A percentile compares a stretch with the other conserved stretches of the same genome.
These are phyloP conservation scores for Marmota flaviventris DNA, from an alignment of 2,113 vertebrate genomes.

Conservation along the genomic window DNA sequence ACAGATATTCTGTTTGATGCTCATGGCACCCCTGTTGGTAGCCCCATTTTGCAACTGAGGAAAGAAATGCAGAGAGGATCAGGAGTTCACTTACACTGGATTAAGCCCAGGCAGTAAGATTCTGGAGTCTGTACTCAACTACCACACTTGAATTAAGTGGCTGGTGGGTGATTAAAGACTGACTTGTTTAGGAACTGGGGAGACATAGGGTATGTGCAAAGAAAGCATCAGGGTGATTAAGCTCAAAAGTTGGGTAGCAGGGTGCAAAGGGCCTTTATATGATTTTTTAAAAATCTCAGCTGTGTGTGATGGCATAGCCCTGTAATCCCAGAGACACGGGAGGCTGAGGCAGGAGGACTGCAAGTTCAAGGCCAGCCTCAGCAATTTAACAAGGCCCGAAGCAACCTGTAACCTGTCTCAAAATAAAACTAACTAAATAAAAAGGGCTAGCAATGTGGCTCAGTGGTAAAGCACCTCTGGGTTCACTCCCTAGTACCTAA, in stretches of 20 bases:
- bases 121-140: slow-evolving; percentile 9
- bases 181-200: not conserved
- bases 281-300: not conserved
- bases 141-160: not conserved
- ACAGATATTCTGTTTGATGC: not conserved
- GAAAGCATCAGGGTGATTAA: not conserved
- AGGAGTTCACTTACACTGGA: not conserved
- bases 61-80: slow-evolving; percentile 13
- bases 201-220: not conserved
- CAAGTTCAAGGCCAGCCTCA: not conserved
- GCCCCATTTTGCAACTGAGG: slow-evolving; percentile 12
- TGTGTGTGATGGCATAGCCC: not conserved
- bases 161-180: not conserved
- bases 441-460: not conserved
- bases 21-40: not conserved
- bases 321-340: not conserved
- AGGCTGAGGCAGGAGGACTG: not conserved
- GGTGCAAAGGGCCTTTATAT: not conserved
- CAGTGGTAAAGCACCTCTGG: not conserved
- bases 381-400: not conserved
- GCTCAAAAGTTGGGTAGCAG: not conserved
- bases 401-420: not conserved
- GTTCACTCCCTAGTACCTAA: not conserved
- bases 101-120: not conserved
- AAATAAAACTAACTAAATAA: not conserved